Evolutionary conservation across 2,797 vertebrate genomes (phyloP), one percentile per base, ranked within the genome.

Genomic region (Anabacerthia variegaticeps): DNA sequence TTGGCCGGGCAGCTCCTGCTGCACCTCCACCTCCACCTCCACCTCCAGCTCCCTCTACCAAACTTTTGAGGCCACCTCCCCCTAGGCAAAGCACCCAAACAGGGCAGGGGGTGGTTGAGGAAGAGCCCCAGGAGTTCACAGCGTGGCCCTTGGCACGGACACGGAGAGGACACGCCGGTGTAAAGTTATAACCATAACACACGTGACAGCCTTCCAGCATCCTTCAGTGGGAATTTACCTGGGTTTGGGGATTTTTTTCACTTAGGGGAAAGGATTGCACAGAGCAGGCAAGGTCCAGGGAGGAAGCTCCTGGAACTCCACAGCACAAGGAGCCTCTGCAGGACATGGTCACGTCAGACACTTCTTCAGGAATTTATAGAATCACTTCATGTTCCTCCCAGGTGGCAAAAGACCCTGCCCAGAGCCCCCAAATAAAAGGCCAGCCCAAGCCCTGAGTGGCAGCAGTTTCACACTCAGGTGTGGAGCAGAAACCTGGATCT

Each of bases 41-140:
- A 20, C 43, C 19, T 44, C 15, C 85, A 56, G 30, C n/a, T 44
- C 54, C 79, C 69, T 5, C 8, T 4, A 9, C 32, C 8, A 3
- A 39, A 22, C 4, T 36, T 44, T 36, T 58, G 85, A 65, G 65
- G n/a, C 12, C 54, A 14, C 14, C 19, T 28, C 12, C 27, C 23
- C 8, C 0, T 12, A 26, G 36, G 24, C 46, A 27, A 4, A 2
- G 46, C n/a, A 34, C 6, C 41, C 18, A 22, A 75, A 32, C 0
- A 0, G 4, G 14, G 15, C 8, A 28, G 32, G 30, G n/a, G 16
- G 13, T 1, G 18, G 10, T 0, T 14, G 56, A 71, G 62, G 14
- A 54, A 69, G 67, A 68, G 26, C 49, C 43, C 28, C 16, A 43
- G 56, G 49, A 16, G 22, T 58, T 59, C 30, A 48, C 39, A 62